Conservation (phyloP, 2,113 vertebrate genomes). For the Orientallactaga bullata region DNA sequence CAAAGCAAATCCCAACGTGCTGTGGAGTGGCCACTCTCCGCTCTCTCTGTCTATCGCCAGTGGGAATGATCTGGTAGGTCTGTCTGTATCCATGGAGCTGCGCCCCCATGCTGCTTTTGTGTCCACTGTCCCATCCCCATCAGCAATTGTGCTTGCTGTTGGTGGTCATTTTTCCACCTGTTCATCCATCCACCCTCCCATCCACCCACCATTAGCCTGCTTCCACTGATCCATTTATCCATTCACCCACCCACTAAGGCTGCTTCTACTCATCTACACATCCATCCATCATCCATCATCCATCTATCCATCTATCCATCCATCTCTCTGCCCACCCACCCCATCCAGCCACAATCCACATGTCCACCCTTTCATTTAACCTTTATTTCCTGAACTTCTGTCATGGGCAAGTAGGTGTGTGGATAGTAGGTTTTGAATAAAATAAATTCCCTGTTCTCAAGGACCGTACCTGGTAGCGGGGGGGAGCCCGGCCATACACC, state of each 20-base stretch:
- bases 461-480: rapidly evolving
- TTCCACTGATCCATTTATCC: not conserved
- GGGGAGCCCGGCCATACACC: not conserved
- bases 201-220: not conserved
- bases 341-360: no score
- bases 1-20: conserved; percentile 86
- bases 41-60: conserved; percentile 93
- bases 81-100: rapidly evolving
- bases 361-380: not conserved
- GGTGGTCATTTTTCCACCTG: not conserved
- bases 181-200: not conserved
- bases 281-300: rapidly evolving
- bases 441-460: not conserved
- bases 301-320: not conserved
- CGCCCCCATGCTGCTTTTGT: rapidly evolving
- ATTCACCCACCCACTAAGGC: no score
- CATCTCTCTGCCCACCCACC: not conserved
- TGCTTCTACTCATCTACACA: not conserved
- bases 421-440: not conserved
- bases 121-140: rapidly evolving
- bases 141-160: not conserved
- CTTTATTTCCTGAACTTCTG: not conserved
- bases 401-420: not conserved
- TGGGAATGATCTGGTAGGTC: conserved; percentile 91
- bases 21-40: conserved; percentile 94